phyloP scores from a whole-genome alignment of 2,113 vertebrate species.

The Philantomba maxwellii region DNA sequence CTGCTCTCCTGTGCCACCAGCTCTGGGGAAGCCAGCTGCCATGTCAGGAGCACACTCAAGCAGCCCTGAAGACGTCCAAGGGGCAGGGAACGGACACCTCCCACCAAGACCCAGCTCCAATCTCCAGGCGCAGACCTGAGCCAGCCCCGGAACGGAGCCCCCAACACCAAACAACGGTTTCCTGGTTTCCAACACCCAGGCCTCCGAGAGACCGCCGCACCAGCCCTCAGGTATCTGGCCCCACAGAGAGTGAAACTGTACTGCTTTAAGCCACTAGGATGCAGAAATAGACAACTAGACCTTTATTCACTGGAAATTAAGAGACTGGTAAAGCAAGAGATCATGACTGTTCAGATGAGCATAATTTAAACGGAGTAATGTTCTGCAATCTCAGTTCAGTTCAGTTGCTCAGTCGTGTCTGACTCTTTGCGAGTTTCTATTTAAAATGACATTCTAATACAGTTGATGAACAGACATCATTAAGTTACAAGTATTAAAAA shows the following conservation, averaged over 20 bases:
- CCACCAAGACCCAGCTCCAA: not conserved
- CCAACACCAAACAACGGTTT: not conserved
- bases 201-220: not conserved
- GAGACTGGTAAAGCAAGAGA: not conserved
- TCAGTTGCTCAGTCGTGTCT: too few species aligned
- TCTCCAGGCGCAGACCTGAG: rapidly evolving
- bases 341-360: not conserved
- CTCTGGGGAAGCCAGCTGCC: not conserved
- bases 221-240: not conserved
- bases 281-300: not conserved
- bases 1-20: not conserved
- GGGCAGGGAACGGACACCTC: not conserved
- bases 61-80: not conserved
- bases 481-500: not conserved
- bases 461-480: not conserved
- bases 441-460: not conserved
- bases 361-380: not conserved
- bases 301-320: not conserved
- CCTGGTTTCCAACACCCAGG: not conserved
- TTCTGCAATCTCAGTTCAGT: too few species aligned
- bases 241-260: not conserved
- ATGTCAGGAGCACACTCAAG: rapidly evolving
- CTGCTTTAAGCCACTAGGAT: not conserved
- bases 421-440: not conserved
- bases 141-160: too few species aligned